These are phyloP conservation scores for Botia kubotai DNA, from an alignment of 2,797 vertebrate genomes.

Conservation along the genomic window DNA sequence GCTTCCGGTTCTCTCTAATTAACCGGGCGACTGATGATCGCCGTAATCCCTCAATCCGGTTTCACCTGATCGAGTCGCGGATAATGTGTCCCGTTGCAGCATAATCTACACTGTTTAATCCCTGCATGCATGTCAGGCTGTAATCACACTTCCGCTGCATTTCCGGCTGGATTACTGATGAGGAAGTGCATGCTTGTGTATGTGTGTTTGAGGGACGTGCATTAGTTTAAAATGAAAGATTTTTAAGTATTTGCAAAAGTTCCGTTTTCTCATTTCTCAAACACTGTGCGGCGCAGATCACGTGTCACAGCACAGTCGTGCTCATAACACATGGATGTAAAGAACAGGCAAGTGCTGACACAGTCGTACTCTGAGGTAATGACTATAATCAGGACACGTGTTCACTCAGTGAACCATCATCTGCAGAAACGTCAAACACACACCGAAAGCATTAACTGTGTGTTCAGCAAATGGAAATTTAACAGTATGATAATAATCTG, in stretches of 20 bases:
- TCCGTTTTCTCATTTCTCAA: not conserved
- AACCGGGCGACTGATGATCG: too few species aligned
- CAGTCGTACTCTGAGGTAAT: conserved; percentile 27
- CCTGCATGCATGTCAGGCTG: conserved; percentile 36
- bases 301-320: conserved; percentile 18
- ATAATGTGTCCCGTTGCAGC: not conserved
- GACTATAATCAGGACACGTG: conserved; percentile 28
- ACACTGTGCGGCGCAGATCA: not conserved
- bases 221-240: conserved; percentile 12
- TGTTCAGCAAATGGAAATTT: conserved; percentile 36
- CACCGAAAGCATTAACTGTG: conserved; percentile 25
- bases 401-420: conserved; percentile 34
- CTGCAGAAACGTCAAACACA: conserved; percentile 38
- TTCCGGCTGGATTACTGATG: conserved; percentile 42
- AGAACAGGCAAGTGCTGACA: conserved; percentile 44
- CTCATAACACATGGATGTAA: conserved; percentile 33
- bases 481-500: conserved; percentile 23
- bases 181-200: not conserved
- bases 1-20: not conserved
- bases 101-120: conserved; percentile 49
- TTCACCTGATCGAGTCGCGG: too few species aligned
- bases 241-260: not conserved
- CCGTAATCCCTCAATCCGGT: too few species aligned
- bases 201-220: conserved; percentile 1
- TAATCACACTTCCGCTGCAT: conserved; percentile 45